Evolutionary conservation across 2,113 vertebrate species (phyloP).

Genomic region (Sphyrna mokarran): DNA sequence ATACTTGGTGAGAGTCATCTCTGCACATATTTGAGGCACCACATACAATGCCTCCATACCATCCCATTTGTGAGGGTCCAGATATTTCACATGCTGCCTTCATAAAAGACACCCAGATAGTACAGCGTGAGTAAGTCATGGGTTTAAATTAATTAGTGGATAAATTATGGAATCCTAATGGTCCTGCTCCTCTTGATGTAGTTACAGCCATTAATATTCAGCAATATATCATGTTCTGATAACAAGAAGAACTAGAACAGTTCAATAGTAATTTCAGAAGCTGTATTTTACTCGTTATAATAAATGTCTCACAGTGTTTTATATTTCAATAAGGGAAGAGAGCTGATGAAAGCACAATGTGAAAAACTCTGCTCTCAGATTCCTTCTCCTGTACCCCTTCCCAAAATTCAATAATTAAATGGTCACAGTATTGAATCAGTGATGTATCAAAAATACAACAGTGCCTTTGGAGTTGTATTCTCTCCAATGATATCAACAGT

Average conservation of each 20-base stretch:
- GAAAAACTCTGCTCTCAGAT: background rate
- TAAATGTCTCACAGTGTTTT: background rate
- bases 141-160: background rate
- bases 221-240: conserved; percentile 5
- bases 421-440: background rate
- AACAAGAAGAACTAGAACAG: background rate
- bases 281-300: background rate
- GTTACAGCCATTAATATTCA: conserved; percentile 2
- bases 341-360: background rate
- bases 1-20: too few relatives aligned
- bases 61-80: background rate
- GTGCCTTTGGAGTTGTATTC: background rate
- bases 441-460: background rate
- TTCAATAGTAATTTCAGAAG: background rate
- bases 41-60: background rate
- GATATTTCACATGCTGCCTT: background rate
- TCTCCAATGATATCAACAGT: background rate
- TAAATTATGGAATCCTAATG: background rate
- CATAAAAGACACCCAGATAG: background rate
- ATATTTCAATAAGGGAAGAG: background rate
- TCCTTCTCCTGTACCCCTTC: background rate
- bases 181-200: background rate
- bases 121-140: background rate
- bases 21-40: too few relatives aligned
- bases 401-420: background rate